phyloP scores from a whole-genome alignment of 2,888 invertebrate species.

The Drosophila nr. fundita region DNA sequence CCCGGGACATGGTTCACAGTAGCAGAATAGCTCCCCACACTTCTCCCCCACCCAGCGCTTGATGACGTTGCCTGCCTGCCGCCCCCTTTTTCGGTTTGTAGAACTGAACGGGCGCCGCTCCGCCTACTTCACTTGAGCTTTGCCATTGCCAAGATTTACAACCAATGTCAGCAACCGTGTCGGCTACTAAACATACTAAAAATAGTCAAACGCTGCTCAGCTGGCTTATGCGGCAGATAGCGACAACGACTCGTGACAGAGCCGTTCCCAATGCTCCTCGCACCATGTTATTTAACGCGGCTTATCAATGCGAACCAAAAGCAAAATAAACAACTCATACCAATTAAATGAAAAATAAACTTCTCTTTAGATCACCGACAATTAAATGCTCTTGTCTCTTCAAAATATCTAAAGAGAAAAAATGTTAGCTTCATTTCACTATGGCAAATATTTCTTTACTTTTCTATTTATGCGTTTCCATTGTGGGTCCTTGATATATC shows the following conservation, averaged over 20 bases:
- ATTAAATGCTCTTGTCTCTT: conserved; percentile 1
- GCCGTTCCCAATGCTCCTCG: conserved; percentile 28
- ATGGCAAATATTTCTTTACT: not conserved
- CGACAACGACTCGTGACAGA: conserved; percentile 63
- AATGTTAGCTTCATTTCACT: too few species aligned
- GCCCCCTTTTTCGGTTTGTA: conserved; percentile 8
- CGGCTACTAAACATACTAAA: conserved; percentile 41
- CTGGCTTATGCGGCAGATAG: conserved; percentile 52
- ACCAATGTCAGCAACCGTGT: conserved; percentile 70
- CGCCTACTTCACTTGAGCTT: conserved; percentile 57
- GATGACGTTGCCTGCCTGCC: conserved; percentile 13
- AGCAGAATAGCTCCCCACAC: not conserved
- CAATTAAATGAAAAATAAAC: not conserved
- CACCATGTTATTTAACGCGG: conserved; percentile 32
- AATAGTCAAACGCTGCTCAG: conserved; percentile 53
- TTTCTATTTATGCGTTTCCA: not conserved
- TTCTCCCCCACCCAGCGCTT: too few species aligned
- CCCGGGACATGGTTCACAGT: conserved; percentile 21
- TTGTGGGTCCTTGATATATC: not conserved
- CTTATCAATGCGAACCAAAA: conserved; percentile 61
- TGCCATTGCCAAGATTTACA: conserved; percentile 74
- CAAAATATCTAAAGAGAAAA: not conserved
- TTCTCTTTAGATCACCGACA: not conserved
- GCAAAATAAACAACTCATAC: not conserved
- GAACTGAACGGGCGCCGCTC: conserved; percentile 3